These are phyloP conservation scores for Lithophane semibrunnea DNA, from an alignment of 2,888 invertebrate genomes.

Conservation along the genomic window DNA sequence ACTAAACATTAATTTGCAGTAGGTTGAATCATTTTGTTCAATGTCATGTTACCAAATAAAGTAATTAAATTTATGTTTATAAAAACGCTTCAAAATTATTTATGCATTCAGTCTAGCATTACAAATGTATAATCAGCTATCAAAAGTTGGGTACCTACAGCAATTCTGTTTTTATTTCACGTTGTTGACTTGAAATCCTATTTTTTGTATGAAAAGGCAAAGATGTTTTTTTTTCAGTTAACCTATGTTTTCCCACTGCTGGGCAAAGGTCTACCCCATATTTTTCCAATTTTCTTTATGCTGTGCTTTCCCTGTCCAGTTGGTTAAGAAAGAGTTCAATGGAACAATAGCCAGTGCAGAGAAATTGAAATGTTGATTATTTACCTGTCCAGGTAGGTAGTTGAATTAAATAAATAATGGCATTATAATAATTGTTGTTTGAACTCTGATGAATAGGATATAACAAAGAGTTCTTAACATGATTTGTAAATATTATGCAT, in stretches of 20 bases:
- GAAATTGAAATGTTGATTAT: not conserved
- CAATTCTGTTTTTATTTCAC: no score
- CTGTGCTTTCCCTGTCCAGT: no score
- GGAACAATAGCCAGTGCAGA: not conserved
- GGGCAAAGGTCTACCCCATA: no score
- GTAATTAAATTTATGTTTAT: not conserved
- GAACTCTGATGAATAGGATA: not conserved
- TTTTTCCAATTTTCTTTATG: no score
- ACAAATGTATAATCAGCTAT: no score
- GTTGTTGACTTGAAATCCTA: no score
- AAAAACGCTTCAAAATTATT: not conserved
- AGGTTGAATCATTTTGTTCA: not conserved
- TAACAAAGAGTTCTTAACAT: not conserved
- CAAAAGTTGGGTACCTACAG: no score
- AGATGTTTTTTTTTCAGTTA: no score
- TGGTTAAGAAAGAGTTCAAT: not conserved
- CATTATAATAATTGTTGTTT: not conserved
- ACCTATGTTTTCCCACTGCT: no score
- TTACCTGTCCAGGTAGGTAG: not conserved
- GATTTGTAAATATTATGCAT: not conserved
- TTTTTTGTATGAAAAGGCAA: no score
- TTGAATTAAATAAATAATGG: not conserved
- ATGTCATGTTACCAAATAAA: not conserved
- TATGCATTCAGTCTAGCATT: not conserved
- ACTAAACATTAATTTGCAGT: constrained; percentile 16